Conservation (phyloP, 1,140 invertebrate species). For the Phenacoccus solenopsis region DNA sequence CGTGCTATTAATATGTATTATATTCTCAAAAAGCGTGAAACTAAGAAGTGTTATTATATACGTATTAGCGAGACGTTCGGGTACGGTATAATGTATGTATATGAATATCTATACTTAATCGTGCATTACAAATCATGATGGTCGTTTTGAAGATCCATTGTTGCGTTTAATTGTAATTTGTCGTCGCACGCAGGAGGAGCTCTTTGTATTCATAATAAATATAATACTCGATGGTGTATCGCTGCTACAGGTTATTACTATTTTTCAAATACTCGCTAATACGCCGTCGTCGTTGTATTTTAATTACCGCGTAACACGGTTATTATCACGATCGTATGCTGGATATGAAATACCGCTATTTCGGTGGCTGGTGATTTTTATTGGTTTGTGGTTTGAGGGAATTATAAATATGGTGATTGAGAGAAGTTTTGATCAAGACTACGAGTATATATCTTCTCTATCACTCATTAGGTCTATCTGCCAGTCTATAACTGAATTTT, state of each 20-base stretch:
- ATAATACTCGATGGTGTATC: neutral
- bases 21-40: neutral
- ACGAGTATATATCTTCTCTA: no score
- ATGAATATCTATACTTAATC: neutral
- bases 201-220: constrained; percentile 3
- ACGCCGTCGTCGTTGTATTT: neutral
- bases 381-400: no score
- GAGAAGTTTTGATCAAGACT: no score
- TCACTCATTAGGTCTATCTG: no score
- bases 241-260: neutral
- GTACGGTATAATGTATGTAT: neutral
- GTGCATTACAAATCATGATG: neutral
- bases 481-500: no score
- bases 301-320: neutral
- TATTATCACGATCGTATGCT: neutral
- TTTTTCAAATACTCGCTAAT: neutral
- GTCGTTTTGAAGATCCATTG: neutral
- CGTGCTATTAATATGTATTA: constrained; percentile 3
- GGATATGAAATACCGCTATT: no score
- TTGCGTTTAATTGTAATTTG: neutral
- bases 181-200: neutral
- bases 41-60: neutral
- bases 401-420: no score
- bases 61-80: no score
- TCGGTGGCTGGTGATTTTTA: no score